A percentile compares a stretch with the other conserved stretches of the same genome.
phyloP scores from a whole-genome alignment of 2,888 invertebrate genomes.

The Dynastes maya region DNA sequence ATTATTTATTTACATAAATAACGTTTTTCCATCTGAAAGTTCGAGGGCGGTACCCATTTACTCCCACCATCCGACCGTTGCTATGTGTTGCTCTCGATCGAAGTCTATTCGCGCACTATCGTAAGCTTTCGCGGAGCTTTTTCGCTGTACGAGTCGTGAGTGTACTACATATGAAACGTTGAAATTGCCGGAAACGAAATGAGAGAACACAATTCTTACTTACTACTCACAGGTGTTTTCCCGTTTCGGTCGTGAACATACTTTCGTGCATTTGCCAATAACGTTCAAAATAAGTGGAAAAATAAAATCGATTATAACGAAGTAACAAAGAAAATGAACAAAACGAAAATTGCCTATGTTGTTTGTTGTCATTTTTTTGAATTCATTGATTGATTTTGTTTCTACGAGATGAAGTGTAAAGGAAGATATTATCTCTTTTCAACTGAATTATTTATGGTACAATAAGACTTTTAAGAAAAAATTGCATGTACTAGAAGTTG shows the following conservation, averaged over 20 bases:
- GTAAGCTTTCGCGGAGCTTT: slow-evolving; percentile 52
- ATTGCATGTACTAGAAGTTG: too few relatives aligned
- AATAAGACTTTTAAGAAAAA: too few relatives aligned
- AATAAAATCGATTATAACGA: slow-evolving; percentile 23
- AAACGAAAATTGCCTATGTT: background rate
- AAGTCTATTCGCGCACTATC: slow-evolving; percentile 65
- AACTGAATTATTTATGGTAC: too few relatives aligned
- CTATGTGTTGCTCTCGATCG: slow-evolving; percentile 70
- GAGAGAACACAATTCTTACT: slow-evolving; percentile 35
- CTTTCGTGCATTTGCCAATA: slow-evolving; percentile 2
- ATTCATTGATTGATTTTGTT: slow-evolving; percentile 12
- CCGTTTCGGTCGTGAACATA: slow-evolving; percentile 28
- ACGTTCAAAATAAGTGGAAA: slow-evolving; percentile 2
- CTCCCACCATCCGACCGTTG: slow-evolving; percentile 60
- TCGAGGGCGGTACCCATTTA: slow-evolving; percentile 62
- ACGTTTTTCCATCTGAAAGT: slow-evolving; percentile 54
- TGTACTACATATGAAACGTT: slow-evolving; percentile 27
- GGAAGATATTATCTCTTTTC: too few relatives aligned
- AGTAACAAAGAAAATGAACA: background rate
- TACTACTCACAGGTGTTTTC: slow-evolving; percentile 38
- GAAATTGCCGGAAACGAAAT: slow-evolving; percentile 44
- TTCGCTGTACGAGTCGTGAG: slow-evolving; percentile 33
- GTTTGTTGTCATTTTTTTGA: background rate
- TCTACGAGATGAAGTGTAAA: background rate
- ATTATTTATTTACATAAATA: slow-evolving; percentile 54